Percentiles rank a stretch among this genome's conserved stretches.
phyloP scores from a whole-genome alignment of 2,797 vertebrate species.

The Hemibagrus guttatus region DNA sequence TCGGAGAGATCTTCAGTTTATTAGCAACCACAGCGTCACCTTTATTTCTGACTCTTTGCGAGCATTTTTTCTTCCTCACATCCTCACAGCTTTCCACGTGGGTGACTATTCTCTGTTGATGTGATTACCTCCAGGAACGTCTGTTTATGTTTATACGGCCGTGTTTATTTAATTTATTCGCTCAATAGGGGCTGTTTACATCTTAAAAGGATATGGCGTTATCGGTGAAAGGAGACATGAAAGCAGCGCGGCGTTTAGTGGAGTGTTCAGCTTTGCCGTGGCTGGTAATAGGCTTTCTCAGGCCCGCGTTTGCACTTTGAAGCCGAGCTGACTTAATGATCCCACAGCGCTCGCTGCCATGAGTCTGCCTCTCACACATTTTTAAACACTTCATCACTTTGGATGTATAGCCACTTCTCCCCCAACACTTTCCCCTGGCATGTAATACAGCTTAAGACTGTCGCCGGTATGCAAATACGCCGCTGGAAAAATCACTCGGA shows the following conservation, averaged over 20 bases:
- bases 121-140: slow-evolving; percentile 53
- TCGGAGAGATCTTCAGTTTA: neutral
- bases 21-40: neutral
- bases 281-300: slow-evolving; percentile 77
- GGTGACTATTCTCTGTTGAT: slow-evolving; percentile 52
- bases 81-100: slow-evolving; percentile 40
- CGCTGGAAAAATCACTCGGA: slow-evolving; percentile 30
- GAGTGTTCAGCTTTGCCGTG: slow-evolving; percentile 73
- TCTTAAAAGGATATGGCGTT: slow-evolving; percentile 56
- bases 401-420: slow-evolving; percentile 63
- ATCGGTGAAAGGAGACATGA: slow-evolving; percentile 63
- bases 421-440: slow-evolving; percentile 63
- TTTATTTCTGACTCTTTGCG: neutral
- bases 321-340: slow-evolving; percentile 69
- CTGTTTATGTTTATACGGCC: slow-evolving; percentile 55
- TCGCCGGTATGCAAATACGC: slow-evolving; percentile 66
- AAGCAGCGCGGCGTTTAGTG: slow-evolving; percentile 72
- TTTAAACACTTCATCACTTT: slow-evolving; percentile 60
- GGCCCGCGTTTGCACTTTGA: slow-evolving; percentile 70
- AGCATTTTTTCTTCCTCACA: slow-evolving; percentile 14
- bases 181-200: slow-evolving; percentile 64
- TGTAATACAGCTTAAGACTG: slow-evolving; percentile 58
- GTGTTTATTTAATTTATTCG: slow-evolving; percentile 61
- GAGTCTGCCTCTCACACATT: slow-evolving; percentile 64
- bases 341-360: slow-evolving; percentile 67